Conservation (phyloP, 30 jellyfish, hydroid and myxozoan genomes). For the Hydractinia symbiolongicarpus region DNA sequence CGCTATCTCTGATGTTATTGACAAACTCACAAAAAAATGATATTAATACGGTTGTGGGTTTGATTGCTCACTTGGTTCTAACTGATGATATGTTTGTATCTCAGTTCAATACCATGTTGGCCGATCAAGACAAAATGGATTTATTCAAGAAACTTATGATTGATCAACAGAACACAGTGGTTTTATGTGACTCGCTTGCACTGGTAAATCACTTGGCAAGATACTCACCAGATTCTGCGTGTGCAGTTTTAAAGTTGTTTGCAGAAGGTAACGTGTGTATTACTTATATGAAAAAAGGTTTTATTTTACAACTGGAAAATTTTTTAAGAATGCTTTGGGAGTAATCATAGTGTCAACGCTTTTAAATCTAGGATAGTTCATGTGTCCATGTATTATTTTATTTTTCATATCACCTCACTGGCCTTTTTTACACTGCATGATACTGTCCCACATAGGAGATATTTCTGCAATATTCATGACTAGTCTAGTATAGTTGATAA, state of each 20-base stretch:
- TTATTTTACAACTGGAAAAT: neutral
- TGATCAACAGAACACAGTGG: neutral
- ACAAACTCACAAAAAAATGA: neutral
- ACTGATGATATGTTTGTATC: conserved; percentile 48
- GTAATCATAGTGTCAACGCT: too few species aligned
- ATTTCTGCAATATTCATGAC: too few species aligned
- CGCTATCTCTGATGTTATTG: neutral
- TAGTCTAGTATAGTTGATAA: too few species aligned
- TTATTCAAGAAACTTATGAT: neutral
- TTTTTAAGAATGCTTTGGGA: neutral
- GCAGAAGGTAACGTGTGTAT: conserved; percentile 20
- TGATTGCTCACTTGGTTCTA: conserved; percentile 45
- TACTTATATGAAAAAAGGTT: neutral
- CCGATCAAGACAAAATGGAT: neutral
- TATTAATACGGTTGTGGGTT: conserved; percentile 25
- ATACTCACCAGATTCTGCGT: conserved; percentile 40
- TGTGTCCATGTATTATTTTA: too few species aligned
- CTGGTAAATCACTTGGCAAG: conserved; percentile 45
- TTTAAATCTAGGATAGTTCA: too few species aligned
- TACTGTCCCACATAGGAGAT: too few species aligned
- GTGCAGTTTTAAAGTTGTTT: conserved; percentile 31
- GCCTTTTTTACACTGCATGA: too few species aligned
- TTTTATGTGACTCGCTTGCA: conserved; percentile 36
- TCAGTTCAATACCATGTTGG: conserved; percentile 20
- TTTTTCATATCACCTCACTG: too few species aligned